Conservation (phyloP, 2,113 vertebrate species). For the Oceanodroma tethys region DNA sequence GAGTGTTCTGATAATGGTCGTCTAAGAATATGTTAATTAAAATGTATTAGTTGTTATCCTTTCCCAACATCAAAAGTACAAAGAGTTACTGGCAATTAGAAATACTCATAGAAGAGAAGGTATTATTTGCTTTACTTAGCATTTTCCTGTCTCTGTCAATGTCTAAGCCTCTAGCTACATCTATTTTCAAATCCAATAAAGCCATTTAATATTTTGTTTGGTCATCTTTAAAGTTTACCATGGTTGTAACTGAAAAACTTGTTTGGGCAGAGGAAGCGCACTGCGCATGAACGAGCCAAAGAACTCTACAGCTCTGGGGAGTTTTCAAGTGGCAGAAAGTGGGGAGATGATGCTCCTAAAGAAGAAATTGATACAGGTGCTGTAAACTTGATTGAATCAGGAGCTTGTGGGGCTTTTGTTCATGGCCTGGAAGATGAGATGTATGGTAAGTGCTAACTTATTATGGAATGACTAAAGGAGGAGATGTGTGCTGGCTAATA, state of each 20-base stretch:
- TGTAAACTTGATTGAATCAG: conserved; percentile 93
- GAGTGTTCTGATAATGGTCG: not conserved
- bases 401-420: conserved; percentile 96
- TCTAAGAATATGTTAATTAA: not conserved
- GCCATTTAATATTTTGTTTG: not conserved
- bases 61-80: not conserved
- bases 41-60: not conserved
- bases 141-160: not conserved
- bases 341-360: conserved; percentile 96
- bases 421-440: conserved; percentile 98
- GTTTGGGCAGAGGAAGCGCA: conserved; percentile 86
- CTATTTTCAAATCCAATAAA: not conserved
- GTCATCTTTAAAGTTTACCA: not conserved
- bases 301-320: conserved; percentile 95
- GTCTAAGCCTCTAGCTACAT: not conserved
- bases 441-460: conserved; percentile 81
- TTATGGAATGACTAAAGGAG: not conserved
- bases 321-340: conserved; percentile 94
- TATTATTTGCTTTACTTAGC: not conserved
- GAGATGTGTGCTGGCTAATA: not conserved
- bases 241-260: not conserved
- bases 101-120: not conserved
- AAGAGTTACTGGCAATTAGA: not conserved
- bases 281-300: conserved; percentile 93
- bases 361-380: conserved; percentile 91